These are phyloP conservation scores for Erebia ligea DNA, from an alignment of 2,888 invertebrate species.

Conservation along the genomic window DNA sequence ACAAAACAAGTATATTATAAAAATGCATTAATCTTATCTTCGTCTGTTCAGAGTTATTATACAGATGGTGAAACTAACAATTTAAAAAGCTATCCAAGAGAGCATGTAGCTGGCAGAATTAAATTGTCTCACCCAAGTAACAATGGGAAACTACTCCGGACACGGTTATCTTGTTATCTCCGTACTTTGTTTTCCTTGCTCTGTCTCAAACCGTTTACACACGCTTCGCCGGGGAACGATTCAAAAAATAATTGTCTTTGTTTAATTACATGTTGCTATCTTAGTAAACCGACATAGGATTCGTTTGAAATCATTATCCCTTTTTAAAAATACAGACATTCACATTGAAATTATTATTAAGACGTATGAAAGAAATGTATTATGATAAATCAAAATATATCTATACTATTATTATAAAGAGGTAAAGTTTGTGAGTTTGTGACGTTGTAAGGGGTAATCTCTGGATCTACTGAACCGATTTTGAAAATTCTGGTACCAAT, in stretches of 20 bases:
- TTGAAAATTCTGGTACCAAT: too few species aligned
- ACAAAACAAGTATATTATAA: neutral
- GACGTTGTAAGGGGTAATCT: too few species aligned
- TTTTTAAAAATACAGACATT: neutral
- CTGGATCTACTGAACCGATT: too few species aligned
- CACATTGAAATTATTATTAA: too few species aligned
- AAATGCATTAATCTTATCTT: slow-evolving; percentile 1
- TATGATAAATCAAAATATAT: too few species aligned
- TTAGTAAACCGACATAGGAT: neutral
- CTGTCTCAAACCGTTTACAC: slow-evolving; percentile 38
- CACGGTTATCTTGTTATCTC: slow-evolving; percentile 71
- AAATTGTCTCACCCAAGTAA: slow-evolving; percentile 72
- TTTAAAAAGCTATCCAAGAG: slow-evolving; percentile 46
- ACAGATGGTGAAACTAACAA: slow-evolving; percentile 5
- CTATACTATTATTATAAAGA: too few species aligned
- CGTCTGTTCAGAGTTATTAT: neutral
- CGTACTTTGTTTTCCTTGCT: slow-evolving; percentile 55
- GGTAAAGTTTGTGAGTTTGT: too few species aligned
- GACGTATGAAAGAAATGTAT: too few species aligned
- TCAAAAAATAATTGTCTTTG: slow-evolving; percentile 34
- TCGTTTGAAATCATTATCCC: neutral
- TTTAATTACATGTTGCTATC: slow-evolving; percentile 15
- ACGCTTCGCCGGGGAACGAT: slow-evolving; percentile 35
- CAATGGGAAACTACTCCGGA: slow-evolving; percentile 63
- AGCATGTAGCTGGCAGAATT: slow-evolving; percentile 68